Evolutionary conservation across 2,113 vertebrate genomes (phyloP).

Genomic region (Cranoglanis bouderius): DNA sequence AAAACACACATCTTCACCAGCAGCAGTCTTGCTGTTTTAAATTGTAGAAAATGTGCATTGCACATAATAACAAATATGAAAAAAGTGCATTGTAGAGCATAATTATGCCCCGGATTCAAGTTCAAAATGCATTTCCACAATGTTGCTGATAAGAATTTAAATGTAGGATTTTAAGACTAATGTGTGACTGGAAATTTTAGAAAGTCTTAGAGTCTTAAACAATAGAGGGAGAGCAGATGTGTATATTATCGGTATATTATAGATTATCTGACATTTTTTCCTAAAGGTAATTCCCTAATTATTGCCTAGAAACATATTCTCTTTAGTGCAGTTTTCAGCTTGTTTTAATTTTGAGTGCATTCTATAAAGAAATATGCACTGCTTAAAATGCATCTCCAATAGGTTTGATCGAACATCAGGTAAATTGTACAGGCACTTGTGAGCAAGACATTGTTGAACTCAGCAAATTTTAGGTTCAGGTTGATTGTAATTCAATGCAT

Average conservation of each 20-base stretch:
- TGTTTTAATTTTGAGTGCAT: neutral
- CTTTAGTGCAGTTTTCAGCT: neutral
- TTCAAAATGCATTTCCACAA: conserved; percentile 20
- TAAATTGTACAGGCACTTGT: neutral
- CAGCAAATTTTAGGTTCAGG: neutral
- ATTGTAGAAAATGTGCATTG: conserved; percentile 31
- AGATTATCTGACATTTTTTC: conserved; percentile 3
- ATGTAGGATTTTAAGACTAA: neutral
- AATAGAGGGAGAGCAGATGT: neutral
- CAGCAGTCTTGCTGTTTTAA: conserved; percentile 61
- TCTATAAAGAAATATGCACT: neutral
- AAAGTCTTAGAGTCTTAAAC: neutral
- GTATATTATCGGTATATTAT: neutral
- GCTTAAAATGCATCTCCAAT: neutral
- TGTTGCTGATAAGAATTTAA: conserved; percentile 8
- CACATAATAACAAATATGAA: neutral
- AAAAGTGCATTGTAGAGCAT: neutral
- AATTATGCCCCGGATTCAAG: neutral
- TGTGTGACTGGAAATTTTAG: neutral
- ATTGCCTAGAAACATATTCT: neutral
- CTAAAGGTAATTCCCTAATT: neutral
- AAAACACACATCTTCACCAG: conserved; percentile 64
- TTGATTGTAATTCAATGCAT: neutral
- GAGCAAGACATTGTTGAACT: neutral
- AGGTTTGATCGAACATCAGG: neutral